Conservation (phyloP, 2,797 vertebrate species). For the Calcarius lapponicus region DNA sequence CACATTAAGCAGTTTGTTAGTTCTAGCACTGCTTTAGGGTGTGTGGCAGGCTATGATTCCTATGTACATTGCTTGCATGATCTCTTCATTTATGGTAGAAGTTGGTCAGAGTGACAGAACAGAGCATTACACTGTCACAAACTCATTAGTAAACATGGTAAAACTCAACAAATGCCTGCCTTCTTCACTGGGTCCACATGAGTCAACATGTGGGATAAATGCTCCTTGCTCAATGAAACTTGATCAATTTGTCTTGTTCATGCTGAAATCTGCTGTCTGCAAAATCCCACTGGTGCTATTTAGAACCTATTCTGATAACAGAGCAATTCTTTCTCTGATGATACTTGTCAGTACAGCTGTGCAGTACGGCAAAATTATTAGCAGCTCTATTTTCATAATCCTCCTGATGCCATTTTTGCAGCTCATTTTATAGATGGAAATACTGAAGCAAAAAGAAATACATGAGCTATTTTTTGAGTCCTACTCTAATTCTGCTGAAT, state of each 20-base stretch:
- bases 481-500: background rate
- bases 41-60: background rate
- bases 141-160: background rate
- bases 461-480: background rate
- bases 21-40: background rate
- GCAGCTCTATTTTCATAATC: conserved; percentile 21
- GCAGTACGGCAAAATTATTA: conserved; percentile 4
- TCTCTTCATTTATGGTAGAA: background rate
- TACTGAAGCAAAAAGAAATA: background rate
- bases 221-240: background rate
- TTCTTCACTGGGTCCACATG: background rate
- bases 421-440: background rate
- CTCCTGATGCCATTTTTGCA: conserved; percentile 15
- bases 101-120: background rate
- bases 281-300: background rate
- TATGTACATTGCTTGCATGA: background rate
- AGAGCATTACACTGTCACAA: background rate
- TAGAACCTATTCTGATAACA: background rate
- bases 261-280: background rate
- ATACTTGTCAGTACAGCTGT: conserved; percentile 33
- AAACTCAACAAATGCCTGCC: background rate
- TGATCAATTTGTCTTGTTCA: background rate
- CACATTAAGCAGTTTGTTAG: background rate
- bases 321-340: conserved; percentile 10
- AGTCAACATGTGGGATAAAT: fast-evolving